phyloP scores from a whole-genome alignment of 2,888 invertebrate species.

The Chymomyza caudatula region DNA sequence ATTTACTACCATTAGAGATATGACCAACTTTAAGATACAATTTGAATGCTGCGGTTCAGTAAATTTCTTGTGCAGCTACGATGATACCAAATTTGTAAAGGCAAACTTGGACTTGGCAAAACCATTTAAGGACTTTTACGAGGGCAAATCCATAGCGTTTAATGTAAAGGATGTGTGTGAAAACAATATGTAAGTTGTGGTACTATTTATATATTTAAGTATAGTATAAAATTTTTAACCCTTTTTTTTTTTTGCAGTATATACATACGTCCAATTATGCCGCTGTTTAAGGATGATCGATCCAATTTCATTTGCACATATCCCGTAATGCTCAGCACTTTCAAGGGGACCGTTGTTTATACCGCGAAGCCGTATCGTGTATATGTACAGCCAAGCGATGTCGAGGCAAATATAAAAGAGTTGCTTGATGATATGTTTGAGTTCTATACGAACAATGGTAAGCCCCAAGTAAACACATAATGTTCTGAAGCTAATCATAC shows the following conservation, averaged over 20 bases:
- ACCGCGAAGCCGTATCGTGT: slow-evolving; percentile 81
- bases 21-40: slow-evolving; percentile 76
- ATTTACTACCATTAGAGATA: slow-evolving; percentile 69
- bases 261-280: slow-evolving; percentile 82
- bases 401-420: slow-evolving; percentile 78
- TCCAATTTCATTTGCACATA: slow-evolving; percentile 81
- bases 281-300: slow-evolving; percentile 72
- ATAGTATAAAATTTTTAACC: no score
- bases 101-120: slow-evolving; percentile 72
- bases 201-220: background rate
- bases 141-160: slow-evolving; percentile 75
- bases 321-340: slow-evolving; percentile 81
- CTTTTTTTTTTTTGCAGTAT: slow-evolving; percentile 82
- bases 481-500: background rate
- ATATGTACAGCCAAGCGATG: slow-evolving; percentile 82
- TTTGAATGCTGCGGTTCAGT: slow-evolving; percentile 73
- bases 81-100: slow-evolving; percentile 75
- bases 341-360: slow-evolving; percentile 82
- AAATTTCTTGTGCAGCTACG: slow-evolving; percentile 75
- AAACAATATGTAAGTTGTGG: slow-evolving; percentile 75
- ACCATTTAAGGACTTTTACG: slow-evolving; percentile 79
- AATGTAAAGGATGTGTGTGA: slow-evolving; percentile 75
- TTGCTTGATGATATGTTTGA: slow-evolving; percentile 82
- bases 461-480: slow-evolving; percentile 24
- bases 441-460: slow-evolving; percentile 79